Percentiles rank a stretch among this genome's conserved stretches.
These are phyloP conservation scores for Gymnothorax javanicus DNA, from an alignment of 2,797 vertebrate genomes.

Conservation along the genomic window DNA sequence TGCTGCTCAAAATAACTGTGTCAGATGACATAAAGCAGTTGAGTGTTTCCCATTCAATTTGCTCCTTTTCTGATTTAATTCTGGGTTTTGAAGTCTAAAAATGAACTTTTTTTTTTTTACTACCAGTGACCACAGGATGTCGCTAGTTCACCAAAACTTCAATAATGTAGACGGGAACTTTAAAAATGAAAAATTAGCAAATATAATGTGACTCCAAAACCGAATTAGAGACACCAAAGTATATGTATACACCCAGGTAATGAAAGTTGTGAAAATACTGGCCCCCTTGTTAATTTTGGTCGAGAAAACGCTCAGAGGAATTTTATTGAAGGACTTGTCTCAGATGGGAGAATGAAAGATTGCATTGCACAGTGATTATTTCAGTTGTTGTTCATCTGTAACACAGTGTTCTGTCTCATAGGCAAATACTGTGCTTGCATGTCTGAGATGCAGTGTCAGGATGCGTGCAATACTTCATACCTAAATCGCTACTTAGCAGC, in stretches of 20 bases:
- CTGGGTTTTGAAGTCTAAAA: no score
- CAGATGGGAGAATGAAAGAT: background rate
- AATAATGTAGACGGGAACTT: background rate
- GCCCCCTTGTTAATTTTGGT: background rate
- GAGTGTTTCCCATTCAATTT: no score
- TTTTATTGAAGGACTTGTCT: background rate
- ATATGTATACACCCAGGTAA: background rate
- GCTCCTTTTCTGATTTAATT: no score
- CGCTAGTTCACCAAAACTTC: no score
- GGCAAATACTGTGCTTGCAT: background rate
- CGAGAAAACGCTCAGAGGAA: background rate
- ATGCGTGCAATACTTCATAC: conserved; percentile 9
- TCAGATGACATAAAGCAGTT: no score
- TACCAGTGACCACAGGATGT: no score
- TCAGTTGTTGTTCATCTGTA: background rate
- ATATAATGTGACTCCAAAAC: background rate
- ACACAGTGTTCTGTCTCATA: background rate
- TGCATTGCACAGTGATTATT: background rate
- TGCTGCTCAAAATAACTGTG: no score
- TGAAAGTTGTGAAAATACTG: no score
- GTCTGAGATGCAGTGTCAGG: background rate
- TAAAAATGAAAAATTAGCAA: background rate
- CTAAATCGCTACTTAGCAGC: conserved; percentile 30
- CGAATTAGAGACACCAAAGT: background rate
- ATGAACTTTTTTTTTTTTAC: no score